Evolutionary conservation across 2,113 vertebrate genomes (phyloP), one percentile per base, ranked within the genome.

Genomic region (Nycticorax nycticorax): DNA sequence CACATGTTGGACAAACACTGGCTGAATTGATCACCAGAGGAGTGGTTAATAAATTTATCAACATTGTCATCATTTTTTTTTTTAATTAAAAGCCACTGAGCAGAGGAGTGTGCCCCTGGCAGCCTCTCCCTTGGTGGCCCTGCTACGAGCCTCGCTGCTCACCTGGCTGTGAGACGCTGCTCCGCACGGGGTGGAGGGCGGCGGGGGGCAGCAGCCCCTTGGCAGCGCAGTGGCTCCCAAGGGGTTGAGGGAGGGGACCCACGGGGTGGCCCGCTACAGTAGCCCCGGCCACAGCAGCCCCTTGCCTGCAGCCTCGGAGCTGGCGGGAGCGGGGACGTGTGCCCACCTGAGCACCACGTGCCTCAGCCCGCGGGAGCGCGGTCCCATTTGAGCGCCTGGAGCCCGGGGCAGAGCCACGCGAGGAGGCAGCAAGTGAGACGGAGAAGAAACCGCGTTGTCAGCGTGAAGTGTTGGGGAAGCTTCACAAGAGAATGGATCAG

Each of bases 241-340:
- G 50, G 47, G 15, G 10, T 13, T 19, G 32, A 4, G 35, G 10
- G 30, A 21, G 1, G 21, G 53, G 30, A 17, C 18, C 55, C 1
- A 13, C 30, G 5, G 33, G 6, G 43, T 7, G 1, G 1, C 22
- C 1, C 5, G 41, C 6, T 0, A 13, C 0, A 3, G 79, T 63
- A 76, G 15, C 41, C 77, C 13, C 0, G 4, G 21, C 28, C 32
- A 4, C 0, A 3, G 5, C 62, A 57, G 18, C 21, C 18, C 55
- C 28, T 5, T 4, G 1, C 5, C 35, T 7, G 57, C 18, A 37
- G 14, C 9, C 33, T 21, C 15, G 0, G 41, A 5, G 41, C 1
- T 6, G 23, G 32, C 1, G 0, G 41, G 73, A 27, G 19, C 0
- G 2, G 35, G 48, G 62, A 10, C 0, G 3, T 30, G 52, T 30